Evolutionary conservation across 2,888 invertebrate genomes (phyloP).

Genomic region (Andrena fulva): DNA sequence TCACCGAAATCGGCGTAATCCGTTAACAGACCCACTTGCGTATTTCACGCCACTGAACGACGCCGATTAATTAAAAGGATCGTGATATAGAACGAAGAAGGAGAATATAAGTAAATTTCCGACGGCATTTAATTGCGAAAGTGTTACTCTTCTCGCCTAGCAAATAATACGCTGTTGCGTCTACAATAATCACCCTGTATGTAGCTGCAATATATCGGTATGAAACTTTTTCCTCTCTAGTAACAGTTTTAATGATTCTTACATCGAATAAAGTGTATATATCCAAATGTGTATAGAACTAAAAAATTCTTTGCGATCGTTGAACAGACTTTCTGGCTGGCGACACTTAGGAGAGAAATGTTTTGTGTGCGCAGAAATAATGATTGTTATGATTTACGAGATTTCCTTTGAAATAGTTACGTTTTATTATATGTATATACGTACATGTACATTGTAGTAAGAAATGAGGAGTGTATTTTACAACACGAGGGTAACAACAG

Average conservation of each 20-base stretch:
- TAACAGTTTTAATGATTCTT: slow-evolving; percentile 19
- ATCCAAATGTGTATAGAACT: slow-evolving; percentile 21
- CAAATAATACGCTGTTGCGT: slow-evolving; percentile 7
- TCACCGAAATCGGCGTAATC: not conserved
- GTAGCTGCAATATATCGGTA: slow-evolving; percentile 21
- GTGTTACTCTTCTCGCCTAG: slow-evolving; percentile 19
- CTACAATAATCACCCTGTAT: slow-evolving; percentile 31
- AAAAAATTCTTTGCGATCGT: slow-evolving; percentile 19
- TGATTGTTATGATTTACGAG: slow-evolving; percentile 17
- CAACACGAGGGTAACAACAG: slow-evolving; percentile 27
- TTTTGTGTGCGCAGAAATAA: slow-evolving; percentile 17
- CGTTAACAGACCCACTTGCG: not conserved
- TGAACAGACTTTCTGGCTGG: slow-evolving; percentile 2
- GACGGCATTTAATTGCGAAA: slow-evolving; percentile 5
- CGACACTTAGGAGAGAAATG: slow-evolving; percentile 2
- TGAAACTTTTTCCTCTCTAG: slow-evolving; percentile 11
- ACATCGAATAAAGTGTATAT: slow-evolving; percentile 18
- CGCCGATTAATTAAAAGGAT: slow-evolving; percentile 20
- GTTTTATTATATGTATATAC: slow-evolving; percentile 34
- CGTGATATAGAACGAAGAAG: not conserved
- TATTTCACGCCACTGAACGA: slow-evolving; percentile 1
- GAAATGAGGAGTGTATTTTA: slow-evolving; percentile 45
- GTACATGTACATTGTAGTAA: slow-evolving; percentile 33
- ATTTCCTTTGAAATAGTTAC: slow-evolving; percentile 18
- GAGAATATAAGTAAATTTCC: slow-evolving; percentile 6